These are phyloP conservation scores for Eristalis pertinax DNA, from an alignment of 2,888 invertebrate genomes.

Conservation along the genomic window DNA sequence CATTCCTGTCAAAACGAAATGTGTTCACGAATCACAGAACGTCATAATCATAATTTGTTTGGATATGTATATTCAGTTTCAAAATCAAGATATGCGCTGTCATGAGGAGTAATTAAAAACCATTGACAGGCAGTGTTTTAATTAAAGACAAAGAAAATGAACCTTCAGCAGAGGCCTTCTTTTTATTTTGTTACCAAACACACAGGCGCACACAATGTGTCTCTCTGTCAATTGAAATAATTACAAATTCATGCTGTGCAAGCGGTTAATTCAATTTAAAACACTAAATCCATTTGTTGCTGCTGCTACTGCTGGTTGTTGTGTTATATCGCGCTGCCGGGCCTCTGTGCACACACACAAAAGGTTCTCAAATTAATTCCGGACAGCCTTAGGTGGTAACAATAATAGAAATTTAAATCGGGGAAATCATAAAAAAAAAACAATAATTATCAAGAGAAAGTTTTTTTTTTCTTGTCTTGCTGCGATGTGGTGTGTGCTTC, in stretches of 20 bases:
- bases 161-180: background rate
- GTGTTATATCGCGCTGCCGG: background rate
- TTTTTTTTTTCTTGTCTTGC: slow-evolving; percentile 21
- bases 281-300: slow-evolving; percentile 32
- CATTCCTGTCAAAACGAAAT: background rate
- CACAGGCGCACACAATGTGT: background rate
- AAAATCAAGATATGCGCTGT: background rate
- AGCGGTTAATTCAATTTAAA: slow-evolving; percentile 27
- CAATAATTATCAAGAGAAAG: slow-evolving; percentile 32
- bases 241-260: slow-evolving; percentile 41
- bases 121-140: slow-evolving; percentile 1
- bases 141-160: background rate
- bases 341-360: background rate
- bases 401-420: slow-evolving; percentile 32
- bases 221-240: slow-evolving; percentile 32
- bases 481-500: background rate
- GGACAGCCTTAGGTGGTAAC: slow-evolving; percentile 20
- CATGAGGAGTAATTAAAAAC: slow-evolving; percentile 1
- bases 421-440: slow-evolving; percentile 33
- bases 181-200: background rate
- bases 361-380: slow-evolving; percentile 12
- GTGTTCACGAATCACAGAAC: background rate
- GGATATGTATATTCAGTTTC: background rate
- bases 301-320: background rate
- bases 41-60: background rate